Conservation (phyloP, 1,140 invertebrate genomes). For the Reticulitermes speratus region DNA sequence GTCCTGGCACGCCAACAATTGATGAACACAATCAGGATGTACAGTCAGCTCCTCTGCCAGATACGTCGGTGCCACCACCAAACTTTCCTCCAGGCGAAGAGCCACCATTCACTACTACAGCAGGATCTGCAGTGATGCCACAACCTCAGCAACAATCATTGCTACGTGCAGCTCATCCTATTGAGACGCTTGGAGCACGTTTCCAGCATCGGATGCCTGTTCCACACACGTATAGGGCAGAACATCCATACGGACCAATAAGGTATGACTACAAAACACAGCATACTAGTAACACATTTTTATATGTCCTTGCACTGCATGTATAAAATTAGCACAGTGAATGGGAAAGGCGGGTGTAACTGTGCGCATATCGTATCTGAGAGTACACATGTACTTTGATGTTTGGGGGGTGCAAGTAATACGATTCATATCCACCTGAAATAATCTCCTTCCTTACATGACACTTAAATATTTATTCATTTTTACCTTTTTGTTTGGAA, state of each 20-base stretch:
- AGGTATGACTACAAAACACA: background rate
- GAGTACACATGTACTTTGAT: no score
- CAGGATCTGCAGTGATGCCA: background rate
- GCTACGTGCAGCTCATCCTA: background rate
- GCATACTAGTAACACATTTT: no score
- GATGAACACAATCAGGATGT: conserved; percentile 49
- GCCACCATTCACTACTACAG: background rate
- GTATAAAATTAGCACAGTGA: no score
- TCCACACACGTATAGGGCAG: background rate
- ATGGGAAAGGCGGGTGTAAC: no score
- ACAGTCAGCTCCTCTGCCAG: conserved; percentile 26
- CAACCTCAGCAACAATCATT: background rate
- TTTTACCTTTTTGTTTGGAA: no score
- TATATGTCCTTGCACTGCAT: no score
- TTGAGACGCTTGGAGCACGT: conserved; percentile 18
- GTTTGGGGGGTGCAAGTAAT: no score
- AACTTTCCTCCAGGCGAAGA: conserved; percentile 31
- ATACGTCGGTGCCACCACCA: conserved; percentile 37
- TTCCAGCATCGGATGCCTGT: background rate
- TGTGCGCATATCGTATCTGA: no score
- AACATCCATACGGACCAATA: background rate
- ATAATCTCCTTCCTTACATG: no score
- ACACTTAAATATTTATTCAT: no score
- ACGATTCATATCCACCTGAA: no score
- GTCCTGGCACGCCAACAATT: conserved; percentile 68